Evolutionary conservation across 2,113 vertebrate genomes (phyloP).

Genomic region (Hyaena hyaena): DNA sequence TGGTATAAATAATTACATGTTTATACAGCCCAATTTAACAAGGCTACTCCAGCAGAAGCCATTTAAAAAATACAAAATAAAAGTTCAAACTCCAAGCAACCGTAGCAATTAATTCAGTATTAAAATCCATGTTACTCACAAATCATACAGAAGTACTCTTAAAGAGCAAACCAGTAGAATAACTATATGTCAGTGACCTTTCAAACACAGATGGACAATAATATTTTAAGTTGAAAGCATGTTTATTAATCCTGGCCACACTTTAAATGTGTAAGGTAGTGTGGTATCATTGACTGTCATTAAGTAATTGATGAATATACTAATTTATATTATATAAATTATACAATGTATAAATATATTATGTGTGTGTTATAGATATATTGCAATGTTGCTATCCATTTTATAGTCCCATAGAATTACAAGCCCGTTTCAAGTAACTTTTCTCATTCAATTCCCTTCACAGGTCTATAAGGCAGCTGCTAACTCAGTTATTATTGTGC

Average conservation of each 20-base stretch:
- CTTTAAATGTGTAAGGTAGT: background rate
- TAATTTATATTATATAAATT: background rate
- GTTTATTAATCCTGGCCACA: background rate
- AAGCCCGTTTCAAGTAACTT: background rate
- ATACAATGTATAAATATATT: background rate
- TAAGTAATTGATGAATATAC: background rate
- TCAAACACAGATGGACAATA: background rate
- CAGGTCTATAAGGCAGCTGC: background rate
- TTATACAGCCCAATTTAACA: background rate
- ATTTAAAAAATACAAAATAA: slow-evolving; percentile 63
- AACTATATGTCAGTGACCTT: background rate
- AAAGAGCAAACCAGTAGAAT: background rate
- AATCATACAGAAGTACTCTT: slow-evolving; percentile 49
- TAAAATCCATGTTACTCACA: slow-evolving; percentile 45
- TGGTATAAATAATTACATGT: slow-evolving; percentile 49
- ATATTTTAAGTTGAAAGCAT: background rate
- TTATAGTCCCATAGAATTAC: background rate
- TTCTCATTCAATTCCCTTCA: background rate
- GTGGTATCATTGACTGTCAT: background rate
- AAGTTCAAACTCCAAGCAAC: background rate
- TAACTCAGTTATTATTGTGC: background rate
- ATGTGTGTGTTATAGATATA: background rate
- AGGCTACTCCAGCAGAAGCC: slow-evolving; percentile 45
- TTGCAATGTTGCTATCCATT: background rate
- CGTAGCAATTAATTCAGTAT: background rate